These are phyloP conservation scores for Teleogryllus oceanicus DNA, from an alignment of 2,888 invertebrate species.

Conservation along the genomic window DNA sequence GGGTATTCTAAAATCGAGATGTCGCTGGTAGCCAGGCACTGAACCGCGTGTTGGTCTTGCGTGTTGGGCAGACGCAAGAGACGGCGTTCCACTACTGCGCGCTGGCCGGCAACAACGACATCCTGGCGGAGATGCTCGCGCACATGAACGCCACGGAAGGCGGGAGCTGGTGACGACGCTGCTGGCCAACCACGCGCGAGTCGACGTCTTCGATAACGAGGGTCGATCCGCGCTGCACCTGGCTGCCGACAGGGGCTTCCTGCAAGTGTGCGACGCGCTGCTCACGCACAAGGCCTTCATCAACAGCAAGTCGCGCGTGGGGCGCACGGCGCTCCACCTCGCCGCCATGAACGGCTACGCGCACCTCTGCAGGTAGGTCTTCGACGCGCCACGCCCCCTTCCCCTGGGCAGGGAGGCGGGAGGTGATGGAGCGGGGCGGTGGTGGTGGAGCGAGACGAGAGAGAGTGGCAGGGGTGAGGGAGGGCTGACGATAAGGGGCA, in stretches of 20 bases:
- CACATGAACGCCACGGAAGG: constrained; percentile 87
- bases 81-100: constrained; percentile 96
- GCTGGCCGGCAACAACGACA: constrained; percentile 91
- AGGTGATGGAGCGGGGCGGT: not conserved
- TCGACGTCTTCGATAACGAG: constrained; percentile 97
- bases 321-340: constrained; percentile 93
- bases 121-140: constrained; percentile 88
- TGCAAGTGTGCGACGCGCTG: constrained; percentile 80
- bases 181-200: constrained; percentile 90
- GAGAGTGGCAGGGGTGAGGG: too few species aligned
- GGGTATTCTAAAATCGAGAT: too few species aligned
- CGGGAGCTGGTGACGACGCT: constrained; percentile 88
- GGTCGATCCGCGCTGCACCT: constrained; percentile 92
- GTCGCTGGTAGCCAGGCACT: too few species aligned
- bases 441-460: not conserved
- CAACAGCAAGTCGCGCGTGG: constrained; percentile 95
- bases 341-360: constrained; percentile 96
- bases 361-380: constrained; percentile 60
- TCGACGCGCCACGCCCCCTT: too few species aligned
- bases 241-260: constrained; percentile 89
- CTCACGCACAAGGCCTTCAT: constrained; percentile 97
- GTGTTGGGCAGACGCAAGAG: constrained; percentile 66
- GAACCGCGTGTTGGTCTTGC: too few species aligned
- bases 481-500: too few species aligned
- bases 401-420: too few species aligned